Percentiles rank a stretch among this genome's conserved stretches.
These are phyloP conservation scores for Holotrichia oblita DNA, from an alignment of 1,140 invertebrate genomes.

Conservation along the genomic window DNA sequence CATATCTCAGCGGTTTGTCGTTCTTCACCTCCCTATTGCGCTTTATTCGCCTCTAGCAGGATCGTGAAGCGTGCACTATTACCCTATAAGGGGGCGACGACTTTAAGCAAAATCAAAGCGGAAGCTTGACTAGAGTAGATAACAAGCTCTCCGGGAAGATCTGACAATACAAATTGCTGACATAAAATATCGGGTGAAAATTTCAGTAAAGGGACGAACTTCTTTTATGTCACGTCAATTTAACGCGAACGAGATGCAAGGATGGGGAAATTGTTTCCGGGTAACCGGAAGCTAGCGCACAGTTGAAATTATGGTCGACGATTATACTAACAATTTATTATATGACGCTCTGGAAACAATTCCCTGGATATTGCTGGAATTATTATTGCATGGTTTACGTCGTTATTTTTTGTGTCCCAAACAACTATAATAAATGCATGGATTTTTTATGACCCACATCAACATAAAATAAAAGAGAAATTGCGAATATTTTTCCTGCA, in stretches of 20 bases:
- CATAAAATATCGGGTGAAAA: slow-evolving; percentile 12
- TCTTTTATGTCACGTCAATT: slow-evolving; percentile 1
- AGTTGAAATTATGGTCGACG: background rate
- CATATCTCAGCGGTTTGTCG: background rate
- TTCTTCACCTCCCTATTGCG: background rate
- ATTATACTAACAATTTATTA: slow-evolving; percentile 13
- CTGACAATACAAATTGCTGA: slow-evolving; percentile 20
- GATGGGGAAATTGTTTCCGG: background rate
- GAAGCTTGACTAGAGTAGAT: slow-evolving; percentile 16
- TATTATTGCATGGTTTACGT: background rate
- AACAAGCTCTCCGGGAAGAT: background rate
- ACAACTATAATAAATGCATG: background rate
- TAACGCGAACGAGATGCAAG: background rate
- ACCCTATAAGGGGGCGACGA: background rate
- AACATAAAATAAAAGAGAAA: too few species aligned
- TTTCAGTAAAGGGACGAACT: background rate
- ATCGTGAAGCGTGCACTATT: background rate
- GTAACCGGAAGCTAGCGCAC: background rate
- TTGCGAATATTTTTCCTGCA: too few species aligned
- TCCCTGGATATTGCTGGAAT: background rate
- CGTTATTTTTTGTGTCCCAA: background rate
- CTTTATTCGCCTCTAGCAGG: background rate
- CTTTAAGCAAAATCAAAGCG: background rate
- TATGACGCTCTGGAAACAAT: background rate
- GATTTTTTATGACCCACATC: too few species aligned